Conservation (phyloP, 2,888 invertebrate genomes). For the Amphipyra berbera region DNA sequence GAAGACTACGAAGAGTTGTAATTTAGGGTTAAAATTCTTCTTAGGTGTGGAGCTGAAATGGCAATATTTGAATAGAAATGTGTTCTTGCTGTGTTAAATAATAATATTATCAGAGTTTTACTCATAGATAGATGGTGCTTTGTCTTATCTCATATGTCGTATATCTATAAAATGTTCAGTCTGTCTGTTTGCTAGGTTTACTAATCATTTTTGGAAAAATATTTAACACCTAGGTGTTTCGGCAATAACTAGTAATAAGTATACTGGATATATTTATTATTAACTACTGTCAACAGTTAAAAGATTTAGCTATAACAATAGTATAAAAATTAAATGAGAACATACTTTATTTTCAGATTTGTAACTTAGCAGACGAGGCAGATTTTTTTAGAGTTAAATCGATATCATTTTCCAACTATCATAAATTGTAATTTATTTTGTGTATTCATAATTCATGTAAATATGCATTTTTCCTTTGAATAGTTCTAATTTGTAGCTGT, state of each 20-base stretch:
- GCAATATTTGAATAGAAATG: neutral
- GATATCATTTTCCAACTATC: too few species aligned
- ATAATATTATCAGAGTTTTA: neutral
- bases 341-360: too few species aligned
- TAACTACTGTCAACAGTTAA: slow-evolving; percentile 6
- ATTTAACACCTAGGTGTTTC: neutral
- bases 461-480: slow-evolving; percentile 33
- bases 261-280: slow-evolving; percentile 42
- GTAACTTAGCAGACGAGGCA: too few species aligned
- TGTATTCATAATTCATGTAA: slow-evolving; percentile 24
- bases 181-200: neutral
- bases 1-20: slow-evolving; percentile 76
- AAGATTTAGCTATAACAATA: too few species aligned
- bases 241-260: slow-evolving; percentile 28
- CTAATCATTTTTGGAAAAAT: neutral
- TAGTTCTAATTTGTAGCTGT: neutral
- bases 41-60: neutral
- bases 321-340: too few species aligned
- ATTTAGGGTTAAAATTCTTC: slow-evolving; percentile 1
- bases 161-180: neutral
- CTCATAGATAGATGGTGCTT: neutral
- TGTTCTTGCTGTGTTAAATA: neutral
- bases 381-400: too few species aligned
- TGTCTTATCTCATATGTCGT: too few species aligned
- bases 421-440: too few species aligned